Conservation (phyloP, 2,888 invertebrate genomes). For the Hermaeophaga mercurialis region DNA sequence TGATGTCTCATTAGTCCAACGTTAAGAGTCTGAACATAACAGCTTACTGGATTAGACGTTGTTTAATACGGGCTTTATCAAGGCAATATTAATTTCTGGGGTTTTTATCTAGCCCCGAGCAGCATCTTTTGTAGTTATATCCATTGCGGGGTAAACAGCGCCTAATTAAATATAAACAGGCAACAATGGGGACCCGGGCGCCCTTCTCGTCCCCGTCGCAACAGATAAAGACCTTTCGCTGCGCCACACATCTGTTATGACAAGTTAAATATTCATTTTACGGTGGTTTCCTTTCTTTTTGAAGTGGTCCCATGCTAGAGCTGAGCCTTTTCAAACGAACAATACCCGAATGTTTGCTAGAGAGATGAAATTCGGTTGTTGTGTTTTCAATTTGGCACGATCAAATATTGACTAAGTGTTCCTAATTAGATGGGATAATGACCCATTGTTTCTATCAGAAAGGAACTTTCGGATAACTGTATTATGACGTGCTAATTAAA, state of each 20-base stretch:
- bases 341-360: constrained; percentile 27
- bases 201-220: constrained; percentile 41
- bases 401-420: constrained; percentile 26
- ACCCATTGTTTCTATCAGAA: constrained; percentile 15
- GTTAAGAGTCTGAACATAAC: background rate
- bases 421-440: constrained; percentile 18
- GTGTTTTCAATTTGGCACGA: constrained; percentile 22
- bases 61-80: constrained; percentile 32
- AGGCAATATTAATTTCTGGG: constrained; percentile 32
- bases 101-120: constrained; percentile 36
- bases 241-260: constrained; percentile 51
- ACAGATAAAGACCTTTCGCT: constrained; percentile 46
- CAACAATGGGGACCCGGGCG: constrained; percentile 46
- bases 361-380: constrained; percentile 27
- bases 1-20: too few species aligned
- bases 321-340: constrained; percentile 19
- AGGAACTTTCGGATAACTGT: background rate
- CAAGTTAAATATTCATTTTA: constrained; percentile 54
- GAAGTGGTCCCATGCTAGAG: constrained; percentile 37
- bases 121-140: constrained; percentile 35
- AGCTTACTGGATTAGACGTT: background rate
- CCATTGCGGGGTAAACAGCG: constrained; percentile 36
- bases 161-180: constrained; percentile 51
- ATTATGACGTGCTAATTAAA: background rate
- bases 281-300: constrained; percentile 50